Conservation (phyloP, 2,797 vertebrate species). For the Podarcis siculus region DNA sequence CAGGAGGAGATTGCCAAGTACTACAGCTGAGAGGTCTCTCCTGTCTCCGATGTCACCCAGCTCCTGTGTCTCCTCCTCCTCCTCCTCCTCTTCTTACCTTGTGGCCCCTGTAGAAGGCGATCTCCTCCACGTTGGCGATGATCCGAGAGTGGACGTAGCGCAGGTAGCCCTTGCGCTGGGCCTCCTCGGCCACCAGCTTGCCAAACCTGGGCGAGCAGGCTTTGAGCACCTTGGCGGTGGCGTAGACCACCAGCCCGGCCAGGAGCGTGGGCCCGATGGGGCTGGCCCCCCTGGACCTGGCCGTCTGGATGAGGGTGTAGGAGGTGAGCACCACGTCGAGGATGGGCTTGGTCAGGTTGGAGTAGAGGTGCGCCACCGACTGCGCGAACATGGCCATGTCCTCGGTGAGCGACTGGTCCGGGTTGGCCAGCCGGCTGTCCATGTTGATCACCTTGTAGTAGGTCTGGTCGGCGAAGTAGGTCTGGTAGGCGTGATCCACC, state of each 20-base stretch:
- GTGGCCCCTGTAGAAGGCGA: slow-evolving; percentile 98
- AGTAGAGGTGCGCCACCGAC: slow-evolving; percentile 95
- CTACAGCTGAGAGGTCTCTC: background rate
- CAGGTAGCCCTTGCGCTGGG: slow-evolving; percentile 92
- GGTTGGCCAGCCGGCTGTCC: slow-evolving; percentile 94
- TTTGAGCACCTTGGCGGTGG: slow-evolving; percentile 91
- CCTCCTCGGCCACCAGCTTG: slow-evolving; percentile 95
- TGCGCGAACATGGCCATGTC: slow-evolving; percentile 98
- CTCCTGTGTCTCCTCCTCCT: background rate
- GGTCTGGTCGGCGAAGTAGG: slow-evolving; percentile 94
- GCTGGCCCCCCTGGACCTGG: slow-evolving; percentile 89
- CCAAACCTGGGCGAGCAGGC: slow-evolving; percentile 96
- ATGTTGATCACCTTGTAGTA: slow-evolving; percentile 96
- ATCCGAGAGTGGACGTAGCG: slow-evolving; percentile 96
- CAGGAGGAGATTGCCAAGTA: background rate
- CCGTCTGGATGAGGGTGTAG: slow-evolving; percentile 94
- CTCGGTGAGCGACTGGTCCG: slow-evolving; percentile 97
- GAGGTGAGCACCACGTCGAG: slow-evolving; percentile 94
- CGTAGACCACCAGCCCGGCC: slow-evolving; percentile 93
- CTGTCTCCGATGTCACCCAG: slow-evolving; percentile 40
- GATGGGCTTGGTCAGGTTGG: slow-evolving; percentile 97
- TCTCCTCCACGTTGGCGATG: slow-evolving; percentile 96
- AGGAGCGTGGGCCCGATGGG: slow-evolving; percentile 91
- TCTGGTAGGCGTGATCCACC: slow-evolving; percentile 91
- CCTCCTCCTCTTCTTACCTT: slow-evolving; percentile 81